phyloP scores from a whole-genome alignment of 2,113 vertebrate species.

The Picathartes gymnocephalus region DNA sequence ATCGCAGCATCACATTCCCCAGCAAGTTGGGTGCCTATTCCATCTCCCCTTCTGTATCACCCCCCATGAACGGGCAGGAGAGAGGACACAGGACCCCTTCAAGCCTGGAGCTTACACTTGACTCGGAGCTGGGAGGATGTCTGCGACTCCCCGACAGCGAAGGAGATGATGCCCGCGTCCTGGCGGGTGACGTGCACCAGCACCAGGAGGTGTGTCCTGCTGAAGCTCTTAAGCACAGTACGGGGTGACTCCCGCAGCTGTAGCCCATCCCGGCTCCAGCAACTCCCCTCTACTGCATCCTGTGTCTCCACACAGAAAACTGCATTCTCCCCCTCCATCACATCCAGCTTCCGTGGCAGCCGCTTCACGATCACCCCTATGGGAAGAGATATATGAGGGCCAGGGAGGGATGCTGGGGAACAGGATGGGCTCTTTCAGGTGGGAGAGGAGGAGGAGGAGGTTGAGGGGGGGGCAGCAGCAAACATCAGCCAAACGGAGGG shows the following conservation, averaged over 20 bases:
- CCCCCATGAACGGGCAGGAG: not conserved
- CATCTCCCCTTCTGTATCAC: not conserved
- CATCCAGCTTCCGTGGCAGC: constrained; percentile 91
- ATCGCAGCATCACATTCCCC: not conserved
- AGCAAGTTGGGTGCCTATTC: not conserved
- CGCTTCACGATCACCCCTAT: constrained; percentile 74
- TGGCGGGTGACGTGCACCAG: constrained; percentile 89
- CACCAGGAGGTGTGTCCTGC: constrained; percentile 91
- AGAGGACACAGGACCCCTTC: not conserved
- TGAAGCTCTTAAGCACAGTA: constrained; percentile 88
- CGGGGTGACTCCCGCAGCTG: constrained; percentile 81
- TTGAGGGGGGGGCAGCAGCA: not conserved
- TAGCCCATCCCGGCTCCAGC: constrained; percentile 87
- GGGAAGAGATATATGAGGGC: not conserved
- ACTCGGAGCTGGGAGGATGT: constrained; percentile 91
- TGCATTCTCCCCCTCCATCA: constrained; percentile 93
- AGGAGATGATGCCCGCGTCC: constrained; percentile 88
- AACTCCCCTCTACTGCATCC: constrained; percentile 82
- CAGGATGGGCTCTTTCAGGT: not conserved
- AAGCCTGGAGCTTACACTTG: constrained; percentile 79
- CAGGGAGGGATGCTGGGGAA: not conserved
- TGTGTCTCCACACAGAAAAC: constrained; percentile 92
- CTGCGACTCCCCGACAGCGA: constrained; percentile 83
- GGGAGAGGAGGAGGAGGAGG: not conserved
- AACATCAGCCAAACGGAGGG: not conserved